Evolutionary conservation across 2,113 vertebrate genomes (phyloP), one percentile per base, ranked within the genome.

Genomic region (Natator depressus): DNA sequence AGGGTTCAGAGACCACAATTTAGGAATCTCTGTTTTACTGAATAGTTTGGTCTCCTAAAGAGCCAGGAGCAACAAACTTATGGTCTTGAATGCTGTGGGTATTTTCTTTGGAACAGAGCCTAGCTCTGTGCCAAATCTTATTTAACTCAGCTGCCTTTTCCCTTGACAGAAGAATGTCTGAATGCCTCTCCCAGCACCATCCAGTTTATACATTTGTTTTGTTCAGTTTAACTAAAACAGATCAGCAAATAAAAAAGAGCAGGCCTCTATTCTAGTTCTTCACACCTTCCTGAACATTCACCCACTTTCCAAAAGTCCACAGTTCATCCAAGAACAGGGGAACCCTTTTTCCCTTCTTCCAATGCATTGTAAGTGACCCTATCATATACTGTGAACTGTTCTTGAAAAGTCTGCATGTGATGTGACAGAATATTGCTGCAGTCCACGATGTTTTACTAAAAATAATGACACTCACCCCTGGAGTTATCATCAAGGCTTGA

Each of bases 171-270:
- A 94, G 89, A 59, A 47, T 49, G 1, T n/a, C 27, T 55, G 55
- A 62, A 84, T 85, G 38, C 10, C 92, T 97, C 94, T 97, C 95
- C 72, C 90, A 86, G 86, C 89, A 79, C 13, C 90, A 38, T 96
- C 92, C 90, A 75, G 80, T 93, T 91, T 89, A 62, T 46, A 42
- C 22, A 46, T 35, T 7, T 65, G 62, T 8, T 65, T 29, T 65
- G 16, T 65, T 65, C 38, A 46, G 50, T 93, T 55, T 94, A 83
- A 19, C 87, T 93, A 62, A 88, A 93, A 46, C 10, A 82, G 49
- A 83, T 81, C 69, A 16, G 53, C 87, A 86, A 54, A 0, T 5
- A 91, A 47, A 11, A 69, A 94, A 93, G 89, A 81, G 53, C 75
- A 88, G n/a, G 78, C 90, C 92, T 95, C 92, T 65, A 79, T 90